Base-by-base conservation (phyloP, 1,140 invertebrate species). In the Hestina assimilis region DNA sequence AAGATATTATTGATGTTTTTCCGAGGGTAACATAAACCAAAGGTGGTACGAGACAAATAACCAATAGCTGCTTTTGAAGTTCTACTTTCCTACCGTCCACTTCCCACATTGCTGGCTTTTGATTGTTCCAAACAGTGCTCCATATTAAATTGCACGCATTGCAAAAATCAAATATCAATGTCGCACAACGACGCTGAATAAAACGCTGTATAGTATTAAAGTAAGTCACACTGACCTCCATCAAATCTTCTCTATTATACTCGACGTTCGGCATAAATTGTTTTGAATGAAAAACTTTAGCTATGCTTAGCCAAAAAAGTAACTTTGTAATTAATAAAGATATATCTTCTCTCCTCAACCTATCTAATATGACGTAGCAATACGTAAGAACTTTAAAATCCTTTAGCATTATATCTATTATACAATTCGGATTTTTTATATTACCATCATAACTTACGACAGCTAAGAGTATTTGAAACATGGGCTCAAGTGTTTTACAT, bases 41-140 rank as follows among this genome's bases (percentile, higher is more conserved):
- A 14, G 91, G 72, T 0, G 94, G 94, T 7, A 93, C 64, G 17
- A 94, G 74, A 69, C 93, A 88, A 55, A 92, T 86, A 9, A 90
- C 76, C n/a, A 92, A 72, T 29, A 92, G 79, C 65, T 92, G 91
- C 69, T 91, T 90, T 19, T 76, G 71, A 7, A 84, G 31, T 14
- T 75, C 66, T 4, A 69, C 35, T 28, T 69, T 68, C 17, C 59
- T 68, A 6, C 51, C 65, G 35, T 69, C 28, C 4, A 38, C 5
- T 20, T 68, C 43, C 19, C 38, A 63, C 4, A 56, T 55, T 6
- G 47, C 46, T 3, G 61, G 31, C 4, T 71, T 59, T 23, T 61
- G 52, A 12, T 72, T 63, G 5, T 60, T 45, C 63, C 74, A 87
- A n/a, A 77, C 38, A 3, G 45, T 57, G 3, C 54, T 51, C 78